Evolutionary conservation across 2,113 vertebrate species (phyloP).

Genomic region (Theristicus caerulescens): DNA sequence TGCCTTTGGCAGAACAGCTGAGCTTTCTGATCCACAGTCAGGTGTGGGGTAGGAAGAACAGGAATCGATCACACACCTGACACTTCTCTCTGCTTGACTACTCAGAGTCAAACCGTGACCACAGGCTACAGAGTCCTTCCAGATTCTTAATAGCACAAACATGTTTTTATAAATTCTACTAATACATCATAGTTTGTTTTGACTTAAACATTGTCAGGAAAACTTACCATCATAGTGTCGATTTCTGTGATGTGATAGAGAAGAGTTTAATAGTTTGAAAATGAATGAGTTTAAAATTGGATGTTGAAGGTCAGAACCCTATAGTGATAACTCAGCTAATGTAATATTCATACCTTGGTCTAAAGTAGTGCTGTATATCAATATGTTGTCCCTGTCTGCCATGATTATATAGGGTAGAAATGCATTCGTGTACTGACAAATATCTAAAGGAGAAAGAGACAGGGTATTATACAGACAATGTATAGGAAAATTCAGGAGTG

Average conservation of each 20-base stretch:
- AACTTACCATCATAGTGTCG: constrained; percentile 40
- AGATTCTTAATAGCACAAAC: neutral
- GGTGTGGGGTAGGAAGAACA: neutral
- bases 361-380: constrained; percentile 70
- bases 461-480: constrained; percentile 33
- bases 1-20: neutral
- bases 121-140: neutral
- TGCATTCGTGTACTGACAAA: constrained; percentile 68
- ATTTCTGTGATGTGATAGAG: constrained; percentile 60
- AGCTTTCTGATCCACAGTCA: neutral
- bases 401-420: constrained; percentile 62
- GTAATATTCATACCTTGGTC: constrained; percentile 75
- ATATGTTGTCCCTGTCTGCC: constrained; percentile 70
- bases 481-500: constrained; percentile 2
- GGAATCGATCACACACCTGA: neutral
- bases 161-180: constrained; percentile 8
- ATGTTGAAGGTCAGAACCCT: constrained; percentile 74
- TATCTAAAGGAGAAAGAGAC: constrained; percentile 22
- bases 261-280: constrained; percentile 68
- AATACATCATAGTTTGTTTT: constrained; percentile 53
- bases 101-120: neutral
- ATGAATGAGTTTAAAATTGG: constrained; percentile 70
- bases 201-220: constrained; percentile 63
- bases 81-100: neutral
- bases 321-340: constrained; percentile 76